These are phyloP conservation scores for Scyliorhinus canicula DNA, from an alignment of 2,797 vertebrate species.

Conservation along the genomic window DNA sequence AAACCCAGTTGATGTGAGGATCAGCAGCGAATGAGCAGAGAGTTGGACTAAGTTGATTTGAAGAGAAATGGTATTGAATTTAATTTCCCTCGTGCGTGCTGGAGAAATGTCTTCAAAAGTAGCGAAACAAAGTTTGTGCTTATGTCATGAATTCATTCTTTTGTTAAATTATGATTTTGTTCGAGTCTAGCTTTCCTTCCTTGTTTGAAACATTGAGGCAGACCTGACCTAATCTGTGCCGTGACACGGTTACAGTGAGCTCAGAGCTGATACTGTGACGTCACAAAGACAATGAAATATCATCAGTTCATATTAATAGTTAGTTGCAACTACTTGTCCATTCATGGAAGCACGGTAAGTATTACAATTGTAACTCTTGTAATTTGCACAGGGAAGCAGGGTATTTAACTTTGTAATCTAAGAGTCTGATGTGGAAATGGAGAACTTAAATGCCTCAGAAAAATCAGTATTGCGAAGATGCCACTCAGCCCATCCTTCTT, in stretches of 20 bases:
- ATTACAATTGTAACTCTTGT: not conserved
- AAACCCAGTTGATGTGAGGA: not conserved
- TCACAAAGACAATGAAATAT: not conserved
- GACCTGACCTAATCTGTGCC: not conserved
- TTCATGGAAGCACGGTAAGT: constrained; percentile 7
- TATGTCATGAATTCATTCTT: not conserved
- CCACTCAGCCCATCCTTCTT: not conserved
- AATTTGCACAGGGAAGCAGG: too few species aligned
- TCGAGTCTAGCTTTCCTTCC: not conserved
- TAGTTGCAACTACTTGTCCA: not conserved
- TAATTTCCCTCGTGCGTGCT: not conserved
- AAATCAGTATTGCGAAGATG: not conserved
- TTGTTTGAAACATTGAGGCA: not conserved
- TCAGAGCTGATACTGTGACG: constrained; percentile 7
- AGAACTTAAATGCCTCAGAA: not conserved
- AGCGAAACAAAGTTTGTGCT: not conserved
- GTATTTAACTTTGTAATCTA: not conserved
- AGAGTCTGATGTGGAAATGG: not conserved
- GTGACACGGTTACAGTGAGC: not conserved
- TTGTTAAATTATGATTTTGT: not conserved
- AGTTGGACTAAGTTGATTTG: not conserved
- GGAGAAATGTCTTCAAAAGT: not conserved
- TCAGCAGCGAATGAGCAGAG: not conserved
- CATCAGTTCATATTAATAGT: not conserved
- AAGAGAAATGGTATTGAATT: not conserved